Conservation (phyloP, 2,113 vertebrate species). For the Saccopteryx leptura region DNA sequence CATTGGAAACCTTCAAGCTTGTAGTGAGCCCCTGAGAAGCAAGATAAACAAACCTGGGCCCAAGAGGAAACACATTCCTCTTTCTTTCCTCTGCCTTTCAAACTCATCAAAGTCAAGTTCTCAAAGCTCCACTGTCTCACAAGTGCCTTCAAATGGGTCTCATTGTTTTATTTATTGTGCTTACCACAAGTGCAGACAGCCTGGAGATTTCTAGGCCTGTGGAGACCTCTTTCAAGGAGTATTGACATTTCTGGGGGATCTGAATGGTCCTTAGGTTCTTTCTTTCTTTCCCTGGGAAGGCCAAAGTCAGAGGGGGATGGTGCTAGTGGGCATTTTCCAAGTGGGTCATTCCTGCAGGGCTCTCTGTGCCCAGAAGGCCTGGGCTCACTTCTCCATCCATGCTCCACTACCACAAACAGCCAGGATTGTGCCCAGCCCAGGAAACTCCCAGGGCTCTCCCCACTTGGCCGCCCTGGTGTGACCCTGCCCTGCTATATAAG, state of each 20-base stretch:
- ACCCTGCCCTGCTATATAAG: background rate
- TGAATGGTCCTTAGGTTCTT: slow-evolving; percentile 43
- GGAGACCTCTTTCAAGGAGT: slow-evolving; percentile 71
- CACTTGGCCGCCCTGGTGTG: background rate
- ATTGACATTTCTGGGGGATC: slow-evolving; percentile 70
- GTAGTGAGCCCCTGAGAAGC: slow-evolving; percentile 61
- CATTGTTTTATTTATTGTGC: slow-evolving; percentile 83
- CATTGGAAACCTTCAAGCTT: slow-evolving; percentile 36
- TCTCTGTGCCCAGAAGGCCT: background rate
- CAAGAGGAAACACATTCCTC: slow-evolving; percentile 71
- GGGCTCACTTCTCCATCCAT: background rate
- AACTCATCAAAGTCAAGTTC: slow-evolving; percentile 81
- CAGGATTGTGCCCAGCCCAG: background rate
- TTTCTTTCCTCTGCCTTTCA: slow-evolving; percentile 81
- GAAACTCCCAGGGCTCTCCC: background rate
- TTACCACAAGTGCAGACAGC: slow-evolving; percentile 78
- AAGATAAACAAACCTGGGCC: slow-evolving; percentile 77
- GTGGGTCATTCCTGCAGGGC: background rate
- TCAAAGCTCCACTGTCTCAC: slow-evolving; percentile 78
- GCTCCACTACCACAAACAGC: background rate
- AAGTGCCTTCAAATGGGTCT: slow-evolving; percentile 79
- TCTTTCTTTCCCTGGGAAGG: background rate
- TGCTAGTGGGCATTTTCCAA: background rate
- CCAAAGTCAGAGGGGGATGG: background rate
- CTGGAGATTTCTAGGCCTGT: slow-evolving; percentile 62